phyloP scores from a whole-genome alignment of 2,888 invertebrate species.

The Acrobasis suavella region DNA sequence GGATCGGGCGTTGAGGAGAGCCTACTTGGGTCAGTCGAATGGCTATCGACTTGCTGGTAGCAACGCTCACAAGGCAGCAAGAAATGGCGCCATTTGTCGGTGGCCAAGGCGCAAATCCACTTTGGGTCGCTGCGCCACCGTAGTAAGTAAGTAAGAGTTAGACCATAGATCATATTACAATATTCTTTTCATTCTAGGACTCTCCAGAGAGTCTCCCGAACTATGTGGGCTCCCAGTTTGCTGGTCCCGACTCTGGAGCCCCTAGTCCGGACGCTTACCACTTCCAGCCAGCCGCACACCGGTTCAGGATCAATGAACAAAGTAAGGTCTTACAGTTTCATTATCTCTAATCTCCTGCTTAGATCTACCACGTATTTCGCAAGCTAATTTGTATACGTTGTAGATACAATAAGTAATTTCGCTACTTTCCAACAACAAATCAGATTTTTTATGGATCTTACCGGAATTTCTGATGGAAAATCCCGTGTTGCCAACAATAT shows the following conservation, averaged over 20 bases:
- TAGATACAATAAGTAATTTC: too few relatives aligned
- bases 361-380: too few relatives aligned
- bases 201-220: conserved; percentile 54
- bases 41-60: neutral
- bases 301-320: conserved; percentile 71
- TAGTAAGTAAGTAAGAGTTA: too few relatives aligned
- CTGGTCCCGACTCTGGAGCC: conserved; percentile 67
- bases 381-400: too few relatives aligned
- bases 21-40: neutral
- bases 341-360: neutral
- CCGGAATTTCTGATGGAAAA: too few relatives aligned
- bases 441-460: too few relatives aligned
- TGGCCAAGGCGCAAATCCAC: too few relatives aligned
- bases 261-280: conserved; percentile 66
- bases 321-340: conserved; percentile 55
- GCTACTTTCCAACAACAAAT: too few relatives aligned
- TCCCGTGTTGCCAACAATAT: too few relatives aligned
- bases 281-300: conserved; percentile 67
- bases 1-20: neutral
- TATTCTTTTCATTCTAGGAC: conserved; percentile 43
- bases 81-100: neutral
- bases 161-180: too few relatives aligned
- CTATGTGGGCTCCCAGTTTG: conserved; percentile 46
- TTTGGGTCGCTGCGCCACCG: too few relatives aligned
- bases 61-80: neutral